Evolutionary conservation across 2,888 invertebrate genomes (phyloP).

Genomic region (Hirtodrosophila histrioides): DNA sequence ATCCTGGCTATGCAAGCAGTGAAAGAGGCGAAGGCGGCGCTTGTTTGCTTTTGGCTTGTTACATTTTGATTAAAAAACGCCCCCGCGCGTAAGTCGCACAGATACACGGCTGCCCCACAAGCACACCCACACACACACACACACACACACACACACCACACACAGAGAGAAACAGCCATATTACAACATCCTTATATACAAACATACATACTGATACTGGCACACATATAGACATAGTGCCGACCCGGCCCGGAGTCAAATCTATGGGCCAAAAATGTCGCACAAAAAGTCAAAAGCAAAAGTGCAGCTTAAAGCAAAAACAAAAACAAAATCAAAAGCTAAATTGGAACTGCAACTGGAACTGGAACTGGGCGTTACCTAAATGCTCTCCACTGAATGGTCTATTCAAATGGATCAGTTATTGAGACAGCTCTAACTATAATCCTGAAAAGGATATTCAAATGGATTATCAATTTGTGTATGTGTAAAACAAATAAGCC

Average conservation of each 20-base stretch:
- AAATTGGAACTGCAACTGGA: conserved; percentile 31
- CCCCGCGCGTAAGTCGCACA: conserved; percentile 74
- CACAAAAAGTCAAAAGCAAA: conserved; percentile 50
- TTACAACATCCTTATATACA: conserved; percentile 30
- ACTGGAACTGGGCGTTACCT: conserved; percentile 42
- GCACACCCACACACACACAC: conserved; percentile 13
- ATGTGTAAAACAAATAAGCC: too few species aligned
- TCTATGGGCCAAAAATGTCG: conserved; percentile 66
- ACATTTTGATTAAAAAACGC: conserved; percentile 80
- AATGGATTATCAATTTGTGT: too few species aligned
- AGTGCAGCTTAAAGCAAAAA: conserved; percentile 33
- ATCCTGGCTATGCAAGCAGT: conserved; percentile 20
- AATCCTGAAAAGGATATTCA: background rate
- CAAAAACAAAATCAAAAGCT: conserved; percentile 37
- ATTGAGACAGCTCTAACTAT: conserved; percentile 10
- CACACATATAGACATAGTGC: conserved; percentile 10
- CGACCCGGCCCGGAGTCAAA: conserved; percentile 45
- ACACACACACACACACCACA: background rate
- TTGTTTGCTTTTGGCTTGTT: conserved; percentile 80
- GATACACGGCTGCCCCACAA: conserved; percentile 51
- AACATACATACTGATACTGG: conserved; percentile 13
- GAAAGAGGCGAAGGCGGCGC: conserved; percentile 37
- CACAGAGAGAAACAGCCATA: conserved; percentile 16
- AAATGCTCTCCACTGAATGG: conserved; percentile 34
- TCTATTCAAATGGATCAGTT: conserved; percentile 23